Conservation (phyloP, 1,140 invertebrate genomes). For the Saccostrea cuccullata region DNA sequence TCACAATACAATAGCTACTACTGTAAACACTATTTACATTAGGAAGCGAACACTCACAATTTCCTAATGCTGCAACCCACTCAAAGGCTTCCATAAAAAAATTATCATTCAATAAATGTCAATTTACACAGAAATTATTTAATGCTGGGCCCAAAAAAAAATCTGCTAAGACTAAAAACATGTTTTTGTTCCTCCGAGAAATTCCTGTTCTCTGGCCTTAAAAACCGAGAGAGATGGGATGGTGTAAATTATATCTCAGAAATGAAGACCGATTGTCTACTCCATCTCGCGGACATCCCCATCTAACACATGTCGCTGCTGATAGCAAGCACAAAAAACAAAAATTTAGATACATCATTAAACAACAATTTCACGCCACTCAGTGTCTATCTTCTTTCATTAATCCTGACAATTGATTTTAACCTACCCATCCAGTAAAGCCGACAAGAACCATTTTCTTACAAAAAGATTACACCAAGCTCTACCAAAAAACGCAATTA, state of each 20-base stretch:
- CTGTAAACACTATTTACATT: too few species aligned
- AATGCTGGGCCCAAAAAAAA: too few species aligned
- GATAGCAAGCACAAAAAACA: constrained; percentile 15
- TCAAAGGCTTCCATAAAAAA: too few species aligned
- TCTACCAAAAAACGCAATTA: constrained; percentile 15
- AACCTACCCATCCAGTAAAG: background rate
- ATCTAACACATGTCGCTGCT: constrained; percentile 15
- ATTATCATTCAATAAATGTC: too few species aligned
- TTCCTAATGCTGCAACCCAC: too few species aligned
- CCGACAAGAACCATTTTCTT: background rate
- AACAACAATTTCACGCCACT: constrained; percentile 32
- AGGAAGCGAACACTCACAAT: too few species aligned
- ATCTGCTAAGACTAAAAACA: too few species aligned
- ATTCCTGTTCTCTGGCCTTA: too few species aligned
- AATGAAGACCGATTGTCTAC: constrained; percentile 18
- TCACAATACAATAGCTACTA: too few species aligned
- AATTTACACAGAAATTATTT: too few species aligned
- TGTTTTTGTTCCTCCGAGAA: too few species aligned
- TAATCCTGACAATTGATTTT: constrained; percentile 36
- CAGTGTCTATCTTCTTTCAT: constrained; percentile 30
- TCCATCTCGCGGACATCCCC: background rate
- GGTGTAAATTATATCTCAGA: background rate
- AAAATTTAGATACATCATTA: constrained; percentile 32
- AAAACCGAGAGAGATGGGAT: too few species aligned
- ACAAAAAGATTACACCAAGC: constrained; percentile 23